Evolutionary conservation across 2,797 vertebrate species (phyloP).

Genomic region (Chiloscyllium punctatum): DNA sequence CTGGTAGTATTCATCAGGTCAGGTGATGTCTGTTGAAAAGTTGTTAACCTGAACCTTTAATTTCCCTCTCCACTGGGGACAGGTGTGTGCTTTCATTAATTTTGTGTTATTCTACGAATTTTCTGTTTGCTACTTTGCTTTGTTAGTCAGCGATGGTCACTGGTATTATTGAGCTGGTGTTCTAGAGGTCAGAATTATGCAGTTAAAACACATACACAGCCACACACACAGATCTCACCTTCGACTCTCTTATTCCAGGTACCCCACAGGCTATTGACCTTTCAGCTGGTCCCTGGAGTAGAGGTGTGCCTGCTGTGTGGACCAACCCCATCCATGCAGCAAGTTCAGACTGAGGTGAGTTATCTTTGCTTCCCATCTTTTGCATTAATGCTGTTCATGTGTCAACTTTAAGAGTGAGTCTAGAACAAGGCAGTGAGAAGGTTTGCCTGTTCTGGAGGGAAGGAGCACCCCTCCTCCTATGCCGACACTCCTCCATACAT

Average conservation of each 20-base stretch:
- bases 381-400: neutral
- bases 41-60: neutral
- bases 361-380: neutral
- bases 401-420: neutral
- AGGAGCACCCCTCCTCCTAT: neutral
- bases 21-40: neutral
- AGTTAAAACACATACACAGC: too few species aligned
- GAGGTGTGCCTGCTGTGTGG: conserved; percentile 78
- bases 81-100: too few species aligned
- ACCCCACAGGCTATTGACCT: conserved; percentile 75
- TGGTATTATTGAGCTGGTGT: neutral
- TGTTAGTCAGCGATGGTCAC: neutral
- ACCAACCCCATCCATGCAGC: conserved; percentile 70
- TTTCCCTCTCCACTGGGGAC: too few species aligned
- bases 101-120: neutral
- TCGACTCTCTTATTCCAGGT: conserved; percentile 49
- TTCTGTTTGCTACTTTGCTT: neutral
- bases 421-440: neutral
- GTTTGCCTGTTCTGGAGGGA: neutral
- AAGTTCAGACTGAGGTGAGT: conserved; percentile 58
- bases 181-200: too few species aligned
- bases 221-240: neutral
- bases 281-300: conserved; percentile 71
- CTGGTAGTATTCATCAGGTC: neutral
- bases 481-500: neutral